Percentiles rank a stretch among this genome's conserved stretches.
These are phyloP conservation scores for Aulostomus chinensis DNA, from an alignment of 2,797 vertebrate genomes.

Conservation along the genomic window DNA sequence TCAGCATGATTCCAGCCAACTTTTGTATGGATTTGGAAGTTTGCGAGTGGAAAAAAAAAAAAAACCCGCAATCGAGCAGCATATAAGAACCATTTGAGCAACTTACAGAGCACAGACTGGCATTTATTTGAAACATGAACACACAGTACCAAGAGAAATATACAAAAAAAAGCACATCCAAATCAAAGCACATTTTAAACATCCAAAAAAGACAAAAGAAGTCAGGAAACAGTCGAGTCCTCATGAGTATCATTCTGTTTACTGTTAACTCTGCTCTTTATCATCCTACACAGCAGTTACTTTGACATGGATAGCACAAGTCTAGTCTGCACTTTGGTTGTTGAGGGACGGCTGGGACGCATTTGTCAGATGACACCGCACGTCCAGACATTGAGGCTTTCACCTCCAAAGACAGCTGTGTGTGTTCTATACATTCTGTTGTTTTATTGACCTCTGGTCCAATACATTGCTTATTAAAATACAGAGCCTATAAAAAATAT, in stretches of 20 bases:
- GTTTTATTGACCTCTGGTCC: constrained; percentile 67
- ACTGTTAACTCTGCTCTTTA: constrained; percentile 7
- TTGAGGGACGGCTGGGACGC: constrained; percentile 42
- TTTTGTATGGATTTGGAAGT: no score
- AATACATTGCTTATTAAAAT: constrained; percentile 80
- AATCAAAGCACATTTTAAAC: constrained; percentile 73
- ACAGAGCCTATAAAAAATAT: constrained; percentile 85
- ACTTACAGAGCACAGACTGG: constrained; percentile 67
- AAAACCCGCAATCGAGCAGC: constrained; percentile 16
- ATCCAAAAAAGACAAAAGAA: constrained; percentile 53
- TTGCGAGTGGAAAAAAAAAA: no score
- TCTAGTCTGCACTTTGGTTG: constrained; percentile 65
- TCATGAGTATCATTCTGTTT: constrained; percentile 16
- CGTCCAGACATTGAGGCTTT: constrained; percentile 46
- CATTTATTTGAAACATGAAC: constrained; percentile 81
- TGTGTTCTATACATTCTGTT: constrained; percentile 80
- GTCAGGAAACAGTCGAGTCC: constrained; percentile 61
- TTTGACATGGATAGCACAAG: constrained; percentile 18
- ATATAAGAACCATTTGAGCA: constrained; percentile 32
- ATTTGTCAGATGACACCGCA: constrained; percentile 30
- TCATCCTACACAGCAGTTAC: constrained; percentile 34
- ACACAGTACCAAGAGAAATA: constrained; percentile 73
- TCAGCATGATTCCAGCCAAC: no score
- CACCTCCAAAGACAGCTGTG: constrained; percentile 71
- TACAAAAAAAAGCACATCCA: constrained; percentile 75